Percentiles rank a stretch among this genome's conserved stretches.
Conservation (phyloP, 2,113 vertebrate species). For the Indicator indicator region DNA sequence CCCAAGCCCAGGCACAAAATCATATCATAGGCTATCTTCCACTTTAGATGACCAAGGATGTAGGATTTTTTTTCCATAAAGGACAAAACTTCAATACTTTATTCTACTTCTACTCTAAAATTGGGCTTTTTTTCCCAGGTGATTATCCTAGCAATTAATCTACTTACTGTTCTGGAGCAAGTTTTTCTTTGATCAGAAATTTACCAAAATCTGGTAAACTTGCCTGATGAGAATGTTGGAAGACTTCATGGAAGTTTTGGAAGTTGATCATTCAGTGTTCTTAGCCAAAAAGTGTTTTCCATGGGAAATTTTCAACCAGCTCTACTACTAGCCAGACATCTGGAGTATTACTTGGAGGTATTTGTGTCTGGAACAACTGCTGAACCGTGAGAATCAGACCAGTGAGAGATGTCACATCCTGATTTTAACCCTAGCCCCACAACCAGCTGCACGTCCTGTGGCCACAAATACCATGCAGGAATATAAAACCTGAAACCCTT, state of each 20-base stretch:
- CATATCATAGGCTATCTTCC: background rate
- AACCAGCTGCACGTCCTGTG: constrained; percentile 21
- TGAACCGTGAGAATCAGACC: constrained; percentile 21
- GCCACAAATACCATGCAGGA: background rate
- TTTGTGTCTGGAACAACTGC: background rate
- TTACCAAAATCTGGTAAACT: background rate
- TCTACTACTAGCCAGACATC: constrained; percentile 7
- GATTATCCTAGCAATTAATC: background rate
- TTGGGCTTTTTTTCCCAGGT: rapidly evolving
- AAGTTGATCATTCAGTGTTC: background rate
- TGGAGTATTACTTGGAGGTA: background rate
- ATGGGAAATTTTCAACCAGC: constrained; percentile 33
- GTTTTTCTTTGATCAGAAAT: background rate
- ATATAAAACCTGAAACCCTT: background rate
- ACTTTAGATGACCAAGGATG: background rate
- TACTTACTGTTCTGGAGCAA: background rate
- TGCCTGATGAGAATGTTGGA: background rate
- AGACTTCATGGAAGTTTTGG: background rate
- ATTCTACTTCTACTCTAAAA: background rate
- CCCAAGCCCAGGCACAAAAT: background rate
- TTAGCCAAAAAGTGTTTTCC: background rate
- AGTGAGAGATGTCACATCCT: background rate
- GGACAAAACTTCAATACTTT: background rate
- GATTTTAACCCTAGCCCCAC: constrained; percentile 13
- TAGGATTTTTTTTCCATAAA: background rate